Base-by-base conservation (phyloP, 2,888 invertebrate genomes). In the Habrosyne pyritoides region DNA sequence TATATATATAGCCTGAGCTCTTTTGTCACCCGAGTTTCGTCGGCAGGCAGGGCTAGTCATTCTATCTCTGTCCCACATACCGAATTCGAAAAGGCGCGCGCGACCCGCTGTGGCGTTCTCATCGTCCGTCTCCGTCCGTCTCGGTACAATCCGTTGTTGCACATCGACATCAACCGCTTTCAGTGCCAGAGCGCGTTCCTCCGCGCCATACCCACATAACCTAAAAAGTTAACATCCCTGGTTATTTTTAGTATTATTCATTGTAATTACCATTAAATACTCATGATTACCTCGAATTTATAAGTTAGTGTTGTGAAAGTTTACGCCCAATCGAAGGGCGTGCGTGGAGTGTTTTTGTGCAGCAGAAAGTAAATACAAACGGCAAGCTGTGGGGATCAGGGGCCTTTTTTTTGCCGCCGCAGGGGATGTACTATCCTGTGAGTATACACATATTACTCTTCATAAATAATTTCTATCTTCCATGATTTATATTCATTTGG, bases 301-400 rank as follows among this genome's bases (percentile, higher is more conserved):
- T 92, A 91, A 84, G 85, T 87, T 86, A 81, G 92, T 92, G 92
- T 79, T 86, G 91, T 91, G 91, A 79, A 81, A 79, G 78, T 82
- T 82, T 75, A 82, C 89, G 89, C 90, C 90, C 87, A 73, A 69
- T 61, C 67, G 68, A 72, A 74, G 86, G 91, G 91, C 86, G 87
- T 84, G 69, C 86, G 91, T 91, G 87, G 83, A 87, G 92, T 92
- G 91, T 86, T 93, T 93, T 93, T 93, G 93, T 94, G 93, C 89
- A 87, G 80, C 85, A 87, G 83, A 89, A 91, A 93, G 93, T 91
- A 91, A 89, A 93, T 93, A 94, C 93, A 95, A 95, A 96, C 95
- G 95, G 95, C 97, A 97, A 97, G 95, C 97, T 98, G 97, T 98
- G 97, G 97, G 97, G 97, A 94, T 96, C 97, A 94, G 97, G 97